These are phyloP conservation scores for Eupeodes corollae DNA, from an alignment of 1,140 invertebrate species.

Conservation along the genomic window DNA sequence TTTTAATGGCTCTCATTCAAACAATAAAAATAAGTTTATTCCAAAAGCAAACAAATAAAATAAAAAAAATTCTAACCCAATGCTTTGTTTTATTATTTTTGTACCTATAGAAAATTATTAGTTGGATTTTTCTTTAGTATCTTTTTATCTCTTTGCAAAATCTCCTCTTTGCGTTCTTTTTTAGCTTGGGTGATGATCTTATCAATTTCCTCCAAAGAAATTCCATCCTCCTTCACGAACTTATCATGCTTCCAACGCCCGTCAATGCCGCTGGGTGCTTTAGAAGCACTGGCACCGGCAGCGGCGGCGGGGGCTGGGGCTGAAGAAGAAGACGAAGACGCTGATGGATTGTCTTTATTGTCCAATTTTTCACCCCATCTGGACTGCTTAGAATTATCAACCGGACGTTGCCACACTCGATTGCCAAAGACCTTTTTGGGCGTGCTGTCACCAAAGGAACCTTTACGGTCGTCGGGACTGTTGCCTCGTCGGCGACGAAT, in stretches of 20 bases:
- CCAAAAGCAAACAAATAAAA: no score
- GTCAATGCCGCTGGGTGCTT: conserved; percentile 14
- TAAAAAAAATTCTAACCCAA: no score
- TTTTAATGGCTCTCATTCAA: no score
- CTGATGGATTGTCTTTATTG: no score
- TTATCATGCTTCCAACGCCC: conserved; percentile 9
- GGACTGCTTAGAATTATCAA: not conserved
- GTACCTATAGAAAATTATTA: no score
- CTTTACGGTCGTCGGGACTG: not conserved
- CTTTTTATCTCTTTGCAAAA: conserved; percentile 39
- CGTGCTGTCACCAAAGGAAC: not conserved
- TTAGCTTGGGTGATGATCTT: conserved; percentile 42
- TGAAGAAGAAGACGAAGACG: no score
- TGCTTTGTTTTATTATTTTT: no score
- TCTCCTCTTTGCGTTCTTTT: conserved; percentile 41
- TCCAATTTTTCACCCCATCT: no score
- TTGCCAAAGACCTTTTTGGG: conserved; percentile 3
- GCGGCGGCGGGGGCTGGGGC: no score
- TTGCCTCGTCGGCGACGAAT: conserved; percentile 7
- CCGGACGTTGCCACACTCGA: conserved; percentile 9
- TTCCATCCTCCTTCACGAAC: conserved; percentile 9
- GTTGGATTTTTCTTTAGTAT: conserved; percentile 25
- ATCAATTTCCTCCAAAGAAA: conserved; percentile 39
- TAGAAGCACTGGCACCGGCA: not conserved
- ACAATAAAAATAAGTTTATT: no score